Base-by-base conservation (phyloP, 2,797 vertebrate genomes). In the Hemibagrus guttatus region DNA sequence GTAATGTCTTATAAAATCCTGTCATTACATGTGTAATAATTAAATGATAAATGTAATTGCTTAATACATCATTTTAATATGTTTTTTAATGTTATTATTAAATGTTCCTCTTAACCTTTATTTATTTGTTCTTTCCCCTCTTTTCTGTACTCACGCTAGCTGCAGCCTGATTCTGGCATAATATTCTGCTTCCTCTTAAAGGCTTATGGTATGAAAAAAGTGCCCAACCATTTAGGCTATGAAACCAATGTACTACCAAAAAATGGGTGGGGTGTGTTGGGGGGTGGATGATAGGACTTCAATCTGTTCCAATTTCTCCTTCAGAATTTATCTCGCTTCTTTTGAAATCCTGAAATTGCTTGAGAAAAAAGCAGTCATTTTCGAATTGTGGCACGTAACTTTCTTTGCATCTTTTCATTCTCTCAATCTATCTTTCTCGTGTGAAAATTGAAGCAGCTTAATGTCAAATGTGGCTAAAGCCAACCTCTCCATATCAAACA, bases 401-500 rank as follows among this genome's bases (percentile, higher is more conserved):
- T 98, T 97, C 92, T 93, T 92, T 91, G 88, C 91, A 90, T 61
- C 74, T 78, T 86, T 31, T 69, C 56, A 72, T 85, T 78, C 88
- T 68, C 58, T 81, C 52, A 39, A 87, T 86, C 84, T 88, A 83
- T 88, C 91, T 93, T 91, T 88, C 91, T 93, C 91, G 92, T 94
- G 94, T 95, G 96, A 97, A 98, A 98, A 99, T 98, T 97, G 98
- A 98, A 98, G 97, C 97, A 97, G 98, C 97, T 99, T 99, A 98
- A 97, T 99, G 98, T 99, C 97, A 99, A 99, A 97, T 97, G 95
- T 95, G 96, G 97, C 97, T 98, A 98, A 99, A 99, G 97, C 97
- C 97, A 96, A 96, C 96, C 97, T 97, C 98, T 97, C 97, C 97
- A 96, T 98, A 99, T 99, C 98, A 98, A 98, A 97, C 93, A 96